These are phyloP conservation scores for Astropecten irregularis DNA, from an alignment of 53 echinoderm and acorn worm species.

Conservation along the genomic window DNA sequence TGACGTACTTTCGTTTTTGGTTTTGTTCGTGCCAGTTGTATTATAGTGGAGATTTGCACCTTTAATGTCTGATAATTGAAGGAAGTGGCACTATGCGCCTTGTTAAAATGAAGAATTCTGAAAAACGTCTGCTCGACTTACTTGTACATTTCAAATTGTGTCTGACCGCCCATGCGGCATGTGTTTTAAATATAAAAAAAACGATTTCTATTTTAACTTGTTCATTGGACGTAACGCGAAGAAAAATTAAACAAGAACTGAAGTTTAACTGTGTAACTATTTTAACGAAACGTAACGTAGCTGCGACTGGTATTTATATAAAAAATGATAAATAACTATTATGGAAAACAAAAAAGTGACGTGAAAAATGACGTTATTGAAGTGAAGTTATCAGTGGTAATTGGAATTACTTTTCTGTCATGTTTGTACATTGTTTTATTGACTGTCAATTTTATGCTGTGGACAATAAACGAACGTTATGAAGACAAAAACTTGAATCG, in stretches of 20 bases:
- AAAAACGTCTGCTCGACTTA: constrained; percentile 1
- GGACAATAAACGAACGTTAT: constrained; percentile 52
- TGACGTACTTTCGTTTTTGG: too few relatives aligned
- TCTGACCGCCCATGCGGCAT: constrained; percentile 38
- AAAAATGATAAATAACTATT: neutral
- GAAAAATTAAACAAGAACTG: neutral
- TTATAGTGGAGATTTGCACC: too few relatives aligned
- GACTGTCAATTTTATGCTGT: constrained; percentile 51
- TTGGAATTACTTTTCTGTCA: constrained; percentile 32
- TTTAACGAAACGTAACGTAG: constrained; percentile 26
- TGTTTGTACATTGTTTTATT: constrained; percentile 61
- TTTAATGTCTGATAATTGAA: too few relatives aligned
- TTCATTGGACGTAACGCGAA: constrained; percentile 13
- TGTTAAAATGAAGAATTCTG: too few relatives aligned
- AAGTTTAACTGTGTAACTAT: constrained; percentile 2
- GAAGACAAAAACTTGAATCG: constrained; percentile 39
- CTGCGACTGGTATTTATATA: constrained; percentile 37
- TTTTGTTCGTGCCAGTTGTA: too few relatives aligned
- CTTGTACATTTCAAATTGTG: constrained; percentile 36
- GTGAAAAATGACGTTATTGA: constrained; percentile 46
- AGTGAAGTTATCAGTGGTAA: constrained; percentile 46
- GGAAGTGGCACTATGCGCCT: too few relatives aligned
- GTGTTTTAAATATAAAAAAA: constrained; percentile 16
- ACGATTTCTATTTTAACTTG: neutral
- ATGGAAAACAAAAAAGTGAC: constrained; percentile 21